These are phyloP conservation scores for Meleagris gallopavo DNA, from an alignment of 2,113 vertebrate species.

Conservation along the genomic window DNA sequence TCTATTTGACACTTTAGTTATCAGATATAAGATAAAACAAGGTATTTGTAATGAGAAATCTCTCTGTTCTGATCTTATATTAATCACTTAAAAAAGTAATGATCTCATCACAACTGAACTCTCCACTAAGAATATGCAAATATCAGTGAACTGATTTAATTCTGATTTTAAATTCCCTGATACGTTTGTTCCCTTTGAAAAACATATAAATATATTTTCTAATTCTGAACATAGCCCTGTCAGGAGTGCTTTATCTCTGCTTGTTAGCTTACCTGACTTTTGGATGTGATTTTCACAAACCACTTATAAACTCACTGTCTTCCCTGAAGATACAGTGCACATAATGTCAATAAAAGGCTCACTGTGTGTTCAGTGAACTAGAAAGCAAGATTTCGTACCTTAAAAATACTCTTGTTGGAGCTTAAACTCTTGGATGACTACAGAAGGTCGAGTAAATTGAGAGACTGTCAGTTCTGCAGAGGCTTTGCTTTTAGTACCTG, in stretches of 20 bases:
- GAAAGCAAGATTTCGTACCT: not conserved
- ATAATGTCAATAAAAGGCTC: conserved; percentile 10
- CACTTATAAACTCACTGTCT: not conserved
- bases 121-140: not conserved
- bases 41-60: not conserved
- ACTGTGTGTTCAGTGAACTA: not conserved
- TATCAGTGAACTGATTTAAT: not conserved
- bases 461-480: not conserved
- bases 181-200: not conserved
- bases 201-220: not conserved
- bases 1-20: not conserved
- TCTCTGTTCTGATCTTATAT: not conserved
- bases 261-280: conserved; percentile 7
- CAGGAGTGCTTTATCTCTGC: conserved; percentile 6
- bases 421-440: not conserved
- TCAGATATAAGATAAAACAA: not conserved
- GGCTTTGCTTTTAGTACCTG: not conserved
- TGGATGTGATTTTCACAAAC: conserved; percentile 19
- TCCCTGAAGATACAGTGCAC: conserved; percentile 28
- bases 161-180: not conserved
- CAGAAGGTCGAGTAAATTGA: not conserved
- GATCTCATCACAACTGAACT: not conserved
- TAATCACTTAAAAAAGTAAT: conserved; percentile 23
- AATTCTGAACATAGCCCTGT: not conserved
- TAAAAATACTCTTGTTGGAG: not conserved